phyloP scores from a whole-genome alignment of 2,113 vertebrate species.

The Rostratula benghalensis region DNA sequence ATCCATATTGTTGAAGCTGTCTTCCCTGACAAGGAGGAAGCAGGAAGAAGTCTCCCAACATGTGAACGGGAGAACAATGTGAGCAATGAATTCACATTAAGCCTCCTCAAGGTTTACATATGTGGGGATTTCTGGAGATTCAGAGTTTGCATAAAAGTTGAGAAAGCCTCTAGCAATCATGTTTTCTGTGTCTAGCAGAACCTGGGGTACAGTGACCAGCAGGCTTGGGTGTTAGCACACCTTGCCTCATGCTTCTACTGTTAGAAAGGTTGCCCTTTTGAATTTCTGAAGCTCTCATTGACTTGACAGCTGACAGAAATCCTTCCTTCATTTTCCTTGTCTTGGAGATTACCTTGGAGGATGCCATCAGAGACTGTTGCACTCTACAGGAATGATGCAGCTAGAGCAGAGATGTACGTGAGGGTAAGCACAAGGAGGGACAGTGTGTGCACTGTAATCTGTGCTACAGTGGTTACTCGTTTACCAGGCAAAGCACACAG shows the following conservation, averaged over 20 bases:
- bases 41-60: conserved; percentile 24
- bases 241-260: neutral
- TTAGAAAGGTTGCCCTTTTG: neutral
- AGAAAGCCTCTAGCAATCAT: neutral
- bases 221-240: neutral
- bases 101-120: neutral
- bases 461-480: neutral
- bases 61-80: neutral
- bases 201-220: neutral
- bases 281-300: neutral
- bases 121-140: neutral
- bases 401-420: neutral
- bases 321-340: neutral
- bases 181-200: neutral
- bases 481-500: neutral
- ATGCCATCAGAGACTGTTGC: neutral
- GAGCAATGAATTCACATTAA: neutral
- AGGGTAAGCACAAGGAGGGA: neutral
- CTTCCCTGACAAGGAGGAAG: conserved; percentile 40
- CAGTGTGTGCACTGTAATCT: neutral
- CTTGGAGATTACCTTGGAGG: neutral
- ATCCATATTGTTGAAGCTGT: conserved; percentile 72
- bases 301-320: neutral
- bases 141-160: neutral
- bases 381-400: neutral